Base-by-base conservation (phyloP, 2,888 invertebrate species). In the Ophraella communa region DNA sequence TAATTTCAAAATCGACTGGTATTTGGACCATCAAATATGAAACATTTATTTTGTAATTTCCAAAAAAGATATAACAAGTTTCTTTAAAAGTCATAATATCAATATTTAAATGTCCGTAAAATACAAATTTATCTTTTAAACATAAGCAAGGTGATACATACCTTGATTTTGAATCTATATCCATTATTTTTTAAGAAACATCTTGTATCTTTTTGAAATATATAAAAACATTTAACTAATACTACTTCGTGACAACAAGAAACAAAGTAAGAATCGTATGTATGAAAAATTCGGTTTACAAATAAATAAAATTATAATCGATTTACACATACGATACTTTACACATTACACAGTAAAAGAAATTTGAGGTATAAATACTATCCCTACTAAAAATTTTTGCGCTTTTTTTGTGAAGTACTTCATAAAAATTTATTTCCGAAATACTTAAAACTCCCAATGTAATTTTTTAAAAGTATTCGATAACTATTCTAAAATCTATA, bases 41-140 rank as follows among this genome's bases (percentile, higher is more conserved):
- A 35, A 39, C 7, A 39, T 39, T 39, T 30, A 42, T 42, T 39
- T 58, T 62, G 51, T 47, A 62, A 55, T 53, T 47, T 55, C 49
- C 49, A 60, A 63, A 54, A n/a, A 52, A 30, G 44, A 56, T 23
- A 11, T 45, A 60, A 17, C 7, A 17, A 14, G 21, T 27, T n/a
- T 51, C 8, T 17, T 3, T 8, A 17, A 27, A 47, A 47, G 11
- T 10, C 7, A 30, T 21, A 45, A 39, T 1, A 27, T 1, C 4
- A 0, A 27, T 27, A 30, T 42, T 8, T 47, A 20, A 47, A 7
- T 47, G 21, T 47, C 11, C 27, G 17, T 27, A 51, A 51, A 51
- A 51, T 51, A 10, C 24, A 17, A 23, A 49, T 24, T 49, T 24
- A 49, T 27, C 14, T 27, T 45, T 45, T 21, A 45, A 45, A n/a